Percentiles rank a stretch among this genome's conserved stretches.
Conservation (phyloP, 30 jellyfish, hydroid and myxozoan genomes). For the Turritopsis rubra region DNA sequence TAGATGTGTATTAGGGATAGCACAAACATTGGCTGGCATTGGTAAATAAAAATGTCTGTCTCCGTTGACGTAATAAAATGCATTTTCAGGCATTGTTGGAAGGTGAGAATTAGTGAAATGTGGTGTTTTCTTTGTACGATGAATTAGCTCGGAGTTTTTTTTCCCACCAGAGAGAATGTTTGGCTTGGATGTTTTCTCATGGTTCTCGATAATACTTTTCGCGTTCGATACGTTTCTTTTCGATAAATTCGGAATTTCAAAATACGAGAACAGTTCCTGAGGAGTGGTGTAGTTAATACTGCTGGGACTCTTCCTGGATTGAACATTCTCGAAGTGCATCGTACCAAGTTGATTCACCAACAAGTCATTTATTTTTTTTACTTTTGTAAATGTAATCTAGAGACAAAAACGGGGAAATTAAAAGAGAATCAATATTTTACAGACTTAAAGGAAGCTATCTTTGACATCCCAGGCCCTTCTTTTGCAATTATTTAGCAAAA, state of each 20-base stretch:
- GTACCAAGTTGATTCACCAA: background rate
- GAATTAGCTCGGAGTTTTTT: background rate
- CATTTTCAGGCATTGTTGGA: background rate
- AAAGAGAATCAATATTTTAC: background rate
- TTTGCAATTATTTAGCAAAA: too few species aligned
- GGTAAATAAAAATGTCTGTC: background rate
- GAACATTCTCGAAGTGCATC: background rate
- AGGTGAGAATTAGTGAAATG: background rate
- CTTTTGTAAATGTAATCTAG: background rate
- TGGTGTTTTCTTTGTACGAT: background rate
- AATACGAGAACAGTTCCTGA: constrained; percentile 11
- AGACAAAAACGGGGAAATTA: background rate
- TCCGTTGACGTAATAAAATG: background rate
- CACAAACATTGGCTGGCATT: background rate
- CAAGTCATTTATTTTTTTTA: background rate
- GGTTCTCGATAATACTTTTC: background rate
- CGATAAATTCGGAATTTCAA: background rate
- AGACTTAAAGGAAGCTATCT: background rate
- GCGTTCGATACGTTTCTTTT: background rate
- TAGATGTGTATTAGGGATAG: background rate
- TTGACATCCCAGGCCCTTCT: too few species aligned
- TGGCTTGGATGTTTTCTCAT: background rate
- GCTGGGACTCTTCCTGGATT: background rate
- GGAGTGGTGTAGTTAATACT: background rate
- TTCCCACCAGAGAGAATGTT: background rate